Percentiles rank a stretch among this genome's conserved stretches.
These are phyloP conservation scores for Drosophila neotestacea DNA, from an alignment of 2,888 invertebrate genomes.

Conservation along the genomic window DNA sequence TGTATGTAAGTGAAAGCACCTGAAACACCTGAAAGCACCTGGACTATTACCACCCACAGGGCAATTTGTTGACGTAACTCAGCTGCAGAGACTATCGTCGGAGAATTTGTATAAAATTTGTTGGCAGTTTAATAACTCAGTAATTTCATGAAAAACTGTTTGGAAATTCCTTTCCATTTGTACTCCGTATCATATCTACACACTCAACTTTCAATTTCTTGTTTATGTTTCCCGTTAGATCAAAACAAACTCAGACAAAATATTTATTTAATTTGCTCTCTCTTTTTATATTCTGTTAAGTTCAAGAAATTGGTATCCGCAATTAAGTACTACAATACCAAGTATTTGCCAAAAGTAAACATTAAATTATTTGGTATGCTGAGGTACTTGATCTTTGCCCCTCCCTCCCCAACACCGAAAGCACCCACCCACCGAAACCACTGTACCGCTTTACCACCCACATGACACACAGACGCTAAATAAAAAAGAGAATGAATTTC, in stretches of 20 bases:
- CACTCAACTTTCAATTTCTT: slow-evolving; percentile 10
- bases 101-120: background rate
- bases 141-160: background rate
- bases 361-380: slow-evolving; percentile 24
- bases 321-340: slow-evolving; percentile 25
- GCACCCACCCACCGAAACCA: slow-evolving; percentile 1
- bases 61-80: slow-evolving; percentile 25
- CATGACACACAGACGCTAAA: slow-evolving; percentile 44
- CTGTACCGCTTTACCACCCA: slow-evolving; percentile 12
- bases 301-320: slow-evolving; percentile 17
- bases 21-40: slow-evolving; percentile 15
- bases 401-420: background rate
- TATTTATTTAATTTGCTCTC: slow-evolving; percentile 26
- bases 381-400: slow-evolving; percentile 17
- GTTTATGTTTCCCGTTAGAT: slow-evolving; percentile 29
- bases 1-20: slow-evolving; percentile 5
- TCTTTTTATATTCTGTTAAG: background rate
- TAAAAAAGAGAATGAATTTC: slow-evolving; percentile 37
- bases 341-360: slow-evolving; percentile 48
- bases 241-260: slow-evolving; percentile 24
- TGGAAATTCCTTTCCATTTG: slow-evolving; percentile 5
- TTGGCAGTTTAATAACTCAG: slow-evolving; percentile 6
- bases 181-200: background rate
- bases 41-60: background rate
- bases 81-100: slow-evolving; percentile 2